Percentiles rank a stretch among this genome's conserved stretches.
These are phyloP conservation scores for Mylabris phalerata DNA, from an alignment of 1,140 invertebrate species.

Conservation along the genomic window DNA sequence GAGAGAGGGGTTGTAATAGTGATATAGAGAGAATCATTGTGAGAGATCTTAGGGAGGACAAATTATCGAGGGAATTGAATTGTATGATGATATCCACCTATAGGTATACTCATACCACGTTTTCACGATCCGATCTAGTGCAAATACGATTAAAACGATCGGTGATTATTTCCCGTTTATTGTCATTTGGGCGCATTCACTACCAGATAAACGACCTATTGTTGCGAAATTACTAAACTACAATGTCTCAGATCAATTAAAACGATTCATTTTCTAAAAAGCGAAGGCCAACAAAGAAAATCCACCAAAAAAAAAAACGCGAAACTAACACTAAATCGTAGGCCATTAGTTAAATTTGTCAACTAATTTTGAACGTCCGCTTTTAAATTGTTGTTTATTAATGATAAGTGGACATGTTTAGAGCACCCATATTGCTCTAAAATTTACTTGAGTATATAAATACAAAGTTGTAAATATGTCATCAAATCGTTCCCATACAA, in stretches of 20 bases:
- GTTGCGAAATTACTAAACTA: not conserved
- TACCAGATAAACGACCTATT: constrained; percentile 4
- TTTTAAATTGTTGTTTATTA: constrained; percentile 10
- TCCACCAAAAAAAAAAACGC: too few species aligned
- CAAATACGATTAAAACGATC: constrained; percentile 16
- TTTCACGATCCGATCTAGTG: constrained; percentile 5
- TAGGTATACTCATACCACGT: too few species aligned
- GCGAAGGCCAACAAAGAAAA: not conserved
- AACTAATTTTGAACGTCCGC: constrained; percentile 12
- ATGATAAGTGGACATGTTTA: constrained; percentile 18
- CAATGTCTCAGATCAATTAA: too few species aligned
- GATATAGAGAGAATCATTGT: not conserved
- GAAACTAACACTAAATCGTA: not conserved
- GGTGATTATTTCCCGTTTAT: not conserved
- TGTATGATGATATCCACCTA: too few species aligned
- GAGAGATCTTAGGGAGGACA: constrained; percentile 6
- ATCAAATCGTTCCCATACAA: constrained; percentile 16
- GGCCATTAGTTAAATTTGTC: constrained; percentile 2
- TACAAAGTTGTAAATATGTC: constrained; percentile 23
- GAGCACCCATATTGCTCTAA: constrained; percentile 3
- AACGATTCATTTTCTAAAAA: not conserved
- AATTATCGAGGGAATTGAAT: too few species aligned
- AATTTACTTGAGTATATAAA: constrained; percentile 11
- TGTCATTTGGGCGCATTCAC: constrained; percentile 9
- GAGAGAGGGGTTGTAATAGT: too few species aligned